Evolutionary conservation across 1,140 invertebrate genomes (phyloP).

Genomic region (Drosophila nasuta): DNA sequence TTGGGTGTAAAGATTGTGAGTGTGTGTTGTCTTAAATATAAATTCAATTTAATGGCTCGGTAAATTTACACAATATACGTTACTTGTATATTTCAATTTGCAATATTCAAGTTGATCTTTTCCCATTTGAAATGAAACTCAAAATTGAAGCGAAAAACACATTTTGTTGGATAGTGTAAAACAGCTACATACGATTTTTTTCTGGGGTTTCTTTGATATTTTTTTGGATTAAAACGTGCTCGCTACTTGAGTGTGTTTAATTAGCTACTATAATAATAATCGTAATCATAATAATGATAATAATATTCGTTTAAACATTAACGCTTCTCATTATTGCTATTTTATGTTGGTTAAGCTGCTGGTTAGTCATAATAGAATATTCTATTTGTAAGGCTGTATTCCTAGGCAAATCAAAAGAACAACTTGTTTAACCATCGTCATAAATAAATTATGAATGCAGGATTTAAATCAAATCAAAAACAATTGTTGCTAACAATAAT

Average conservation of each 20-base stretch:
- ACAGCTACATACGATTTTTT: constrained; percentile 38
- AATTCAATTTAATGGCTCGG: constrained; percentile 84
- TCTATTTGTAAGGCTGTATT: constrained; percentile 52
- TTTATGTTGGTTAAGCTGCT: constrained; percentile 75
- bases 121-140: constrained; percentile 55
- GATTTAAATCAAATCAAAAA: constrained; percentile 36
- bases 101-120: constrained; percentile 47
- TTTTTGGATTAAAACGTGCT: constrained; percentile 39
- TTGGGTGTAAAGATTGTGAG: constrained; percentile 35
- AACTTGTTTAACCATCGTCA: not conserved
- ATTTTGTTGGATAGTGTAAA: constrained; percentile 42
- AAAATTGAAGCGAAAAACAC: constrained; percentile 60
- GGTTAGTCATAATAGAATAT: constrained; percentile 66
- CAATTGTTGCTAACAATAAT: constrained; percentile 45
- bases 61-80: constrained; percentile 80
- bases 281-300: constrained; percentile 48
- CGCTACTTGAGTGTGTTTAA: constrained; percentile 63
- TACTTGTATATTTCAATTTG: constrained; percentile 67
- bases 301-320: constrained; percentile 80
- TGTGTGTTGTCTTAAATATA: constrained; percentile 72
- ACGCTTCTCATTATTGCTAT: constrained; percentile 65
- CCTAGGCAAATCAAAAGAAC: constrained; percentile 27
- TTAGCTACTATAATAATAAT: constrained; percentile 62
- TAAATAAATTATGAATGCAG: constrained; percentile 19
- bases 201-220: constrained; percentile 8